Percentiles rank a stretch among this genome's conserved stretches.
Evolutionary conservation across 1,140 invertebrate genomes (phyloP).

Genomic region (Lasaia peninsularis): DNA sequence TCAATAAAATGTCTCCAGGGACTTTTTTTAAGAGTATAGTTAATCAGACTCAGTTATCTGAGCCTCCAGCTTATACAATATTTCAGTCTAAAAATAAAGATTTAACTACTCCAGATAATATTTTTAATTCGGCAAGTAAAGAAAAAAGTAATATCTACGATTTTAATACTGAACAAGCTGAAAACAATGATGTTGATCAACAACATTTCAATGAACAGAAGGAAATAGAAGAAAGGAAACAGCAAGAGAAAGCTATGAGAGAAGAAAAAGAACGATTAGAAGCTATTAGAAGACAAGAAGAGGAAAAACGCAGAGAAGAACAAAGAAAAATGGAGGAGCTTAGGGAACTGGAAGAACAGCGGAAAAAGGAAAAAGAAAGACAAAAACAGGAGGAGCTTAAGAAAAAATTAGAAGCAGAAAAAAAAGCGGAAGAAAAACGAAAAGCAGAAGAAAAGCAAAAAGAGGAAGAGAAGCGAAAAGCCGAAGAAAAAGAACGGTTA

Average conservation of each 20-base stretch:
- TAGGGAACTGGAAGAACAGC: conserved; percentile 43
- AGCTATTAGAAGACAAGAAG: conserved; percentile 31
- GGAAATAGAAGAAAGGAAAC: conserved; percentile 29
- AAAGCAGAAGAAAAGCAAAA: conserved; percentile 43
- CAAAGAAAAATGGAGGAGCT: conserved; percentile 43
- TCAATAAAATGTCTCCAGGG: conserved; percentile 43
- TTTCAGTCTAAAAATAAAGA: conserved; percentile 62
- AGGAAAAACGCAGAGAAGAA: conserved; percentile 27
- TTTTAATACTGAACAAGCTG: conserved; percentile 30
- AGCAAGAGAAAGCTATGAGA: conserved; percentile 27
- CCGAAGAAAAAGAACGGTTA: conserved; percentile 55
- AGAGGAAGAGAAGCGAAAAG: conserved; percentile 55
- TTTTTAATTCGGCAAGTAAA: conserved; percentile 45
- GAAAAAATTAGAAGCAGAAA: conserved; percentile 64
- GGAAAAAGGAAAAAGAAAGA: conserved; percentile 55
- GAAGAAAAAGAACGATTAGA: conserved; percentile 24
- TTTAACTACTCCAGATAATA: conserved; percentile 46
- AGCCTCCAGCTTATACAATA: conserved; percentile 43
- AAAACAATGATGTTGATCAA: conserved; percentile 31
- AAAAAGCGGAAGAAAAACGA: conserved; percentile 13
- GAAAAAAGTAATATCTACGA: conserved; percentile 43
- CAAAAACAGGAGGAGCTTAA: conserved; percentile 53
- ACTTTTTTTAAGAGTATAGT: conserved; percentile 54
- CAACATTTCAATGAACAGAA: conserved; percentile 30
- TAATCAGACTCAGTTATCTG: conserved; percentile 26